Percentiles rank a stretch among this genome's conserved stretches.
Conservation (phyloP, 2,888 invertebrate genomes). For the Agrochola lota region DNA sequence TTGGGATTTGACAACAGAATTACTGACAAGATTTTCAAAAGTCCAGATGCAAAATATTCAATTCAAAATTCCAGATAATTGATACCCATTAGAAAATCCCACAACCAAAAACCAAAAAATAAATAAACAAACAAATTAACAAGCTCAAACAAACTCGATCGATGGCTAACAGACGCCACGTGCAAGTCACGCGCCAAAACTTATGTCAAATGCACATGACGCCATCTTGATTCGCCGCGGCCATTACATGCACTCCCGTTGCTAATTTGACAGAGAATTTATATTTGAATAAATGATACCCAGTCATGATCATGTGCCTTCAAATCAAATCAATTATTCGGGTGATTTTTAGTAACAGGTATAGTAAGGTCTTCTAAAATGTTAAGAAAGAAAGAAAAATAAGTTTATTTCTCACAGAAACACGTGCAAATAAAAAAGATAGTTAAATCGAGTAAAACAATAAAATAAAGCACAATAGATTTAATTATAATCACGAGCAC, state of each 20-base stretch:
- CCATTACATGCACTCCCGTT: constrained; percentile 67
- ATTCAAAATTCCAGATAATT: too few species aligned
- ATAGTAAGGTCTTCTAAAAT: too few species aligned
- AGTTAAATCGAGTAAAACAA: too few species aligned
- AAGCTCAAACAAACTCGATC: constrained; percentile 65
- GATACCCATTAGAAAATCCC: not conserved
- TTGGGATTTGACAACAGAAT: too few species aligned
- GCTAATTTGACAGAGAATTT: constrained; percentile 58
- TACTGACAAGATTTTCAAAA: too few species aligned
- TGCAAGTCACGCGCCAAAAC: constrained; percentile 74
- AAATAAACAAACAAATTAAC: constrained; percentile 53
- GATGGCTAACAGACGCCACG: constrained; percentile 78
- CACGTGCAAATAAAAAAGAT: too few species aligned
- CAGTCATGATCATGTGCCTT: not conserved
- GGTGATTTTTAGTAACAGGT: not conserved
- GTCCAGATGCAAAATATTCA: too few species aligned
- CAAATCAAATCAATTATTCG: not conserved
- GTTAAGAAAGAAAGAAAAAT: too few species aligned
- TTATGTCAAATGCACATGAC: constrained; percentile 77
- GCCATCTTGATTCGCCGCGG: constrained; percentile 64
- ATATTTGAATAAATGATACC: constrained; percentile 63
- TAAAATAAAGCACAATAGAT: too few species aligned
- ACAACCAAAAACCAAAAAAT: constrained; percentile 19
- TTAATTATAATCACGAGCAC: too few species aligned
- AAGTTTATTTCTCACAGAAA: too few species aligned